Evolutionary conservation across 2,888 invertebrate genomes (phyloP), one percentile per base, ranked within the genome.

Genomic region (Catonia carolina): DNA sequence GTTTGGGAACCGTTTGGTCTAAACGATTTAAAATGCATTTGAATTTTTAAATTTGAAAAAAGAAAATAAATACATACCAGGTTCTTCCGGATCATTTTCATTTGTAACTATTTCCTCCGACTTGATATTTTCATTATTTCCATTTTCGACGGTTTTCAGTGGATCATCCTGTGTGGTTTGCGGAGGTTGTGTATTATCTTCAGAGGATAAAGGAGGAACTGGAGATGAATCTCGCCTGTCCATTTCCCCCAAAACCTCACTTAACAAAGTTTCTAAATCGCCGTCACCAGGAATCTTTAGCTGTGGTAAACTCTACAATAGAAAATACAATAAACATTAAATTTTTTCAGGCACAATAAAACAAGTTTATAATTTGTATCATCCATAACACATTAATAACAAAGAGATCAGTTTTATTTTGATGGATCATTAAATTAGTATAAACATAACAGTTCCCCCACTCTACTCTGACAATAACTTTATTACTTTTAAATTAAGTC

Each of bases 221-320:
- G 4, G 17, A 33, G 35, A 31, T 12, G 55, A 37, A 20, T 58
- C 39, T 17, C 52, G 23, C n/a, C 20, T 6, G 15, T 58, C 58
- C 57, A 57, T 57, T 62, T 67, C 67, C 27, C 62, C 65, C 45
- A 67, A 59, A 59, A 82, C 80, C 71, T 83, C 83, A 36, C 75
- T 77, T 69, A 83, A 74, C 55, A 83, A 71, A 70, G 83, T 83
- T 67, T 79, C 78, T 49, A 82, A 73, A 70, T 82, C 80, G 41
- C 83, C 82, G 65, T 80, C 79, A 48, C 72, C 76, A 14, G 62
- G 62, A 52, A 66, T 66, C 20, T 65, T 67, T 53, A 67, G 58
- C 53, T 63, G 64, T 18, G 63, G 67, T 55, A 60, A 59, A 17
- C 58, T 47, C 62, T 62, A 56, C 27, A 53, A 54, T 27, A 6